Evolutionary conservation across 2,113 vertebrate genomes (phyloP).

Genomic region (Apus apus): DNA sequence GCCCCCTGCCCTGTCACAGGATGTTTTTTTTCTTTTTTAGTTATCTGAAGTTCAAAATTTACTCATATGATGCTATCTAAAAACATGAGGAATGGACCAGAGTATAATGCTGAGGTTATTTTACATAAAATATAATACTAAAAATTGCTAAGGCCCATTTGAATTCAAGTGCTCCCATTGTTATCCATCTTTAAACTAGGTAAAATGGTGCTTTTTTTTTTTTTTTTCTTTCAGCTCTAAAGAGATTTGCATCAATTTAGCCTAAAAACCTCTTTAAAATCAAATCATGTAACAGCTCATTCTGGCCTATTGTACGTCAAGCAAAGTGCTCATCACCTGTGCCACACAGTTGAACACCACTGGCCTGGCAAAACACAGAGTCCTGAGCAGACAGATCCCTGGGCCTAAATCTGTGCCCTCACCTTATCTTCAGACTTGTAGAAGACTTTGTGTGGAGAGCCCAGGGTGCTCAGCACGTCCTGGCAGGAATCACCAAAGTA

Average conservation of each 20-base stretch:
- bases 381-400: background rate
- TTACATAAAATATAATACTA: background rate
- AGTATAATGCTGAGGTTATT: background rate
- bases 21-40: background rate
- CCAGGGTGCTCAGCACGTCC: constrained; percentile 93
- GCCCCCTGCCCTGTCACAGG: too few relatives aligned
- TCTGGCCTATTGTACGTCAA: background rate
- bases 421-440: constrained; percentile 99
- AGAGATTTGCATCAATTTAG: background rate
- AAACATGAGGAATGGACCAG: background rate
- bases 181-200: background rate
- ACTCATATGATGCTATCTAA: background rate
- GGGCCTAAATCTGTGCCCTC: background rate
- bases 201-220: background rate
- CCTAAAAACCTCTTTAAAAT: background rate
- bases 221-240: background rate
- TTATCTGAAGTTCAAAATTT: background rate
- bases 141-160: background rate
- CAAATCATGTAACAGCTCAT: background rate
- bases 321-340: background rate
- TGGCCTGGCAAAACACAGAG: background rate
- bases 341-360: background rate
- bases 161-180: background rate
- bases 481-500: constrained; percentile 98
- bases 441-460: constrained; percentile 97